Percentiles rank a stretch among this genome's conserved stretches.
Evolutionary conservation across 2,113 vertebrate species (phyloP).

Genomic region (Rousettus leschenaultii): DNA sequence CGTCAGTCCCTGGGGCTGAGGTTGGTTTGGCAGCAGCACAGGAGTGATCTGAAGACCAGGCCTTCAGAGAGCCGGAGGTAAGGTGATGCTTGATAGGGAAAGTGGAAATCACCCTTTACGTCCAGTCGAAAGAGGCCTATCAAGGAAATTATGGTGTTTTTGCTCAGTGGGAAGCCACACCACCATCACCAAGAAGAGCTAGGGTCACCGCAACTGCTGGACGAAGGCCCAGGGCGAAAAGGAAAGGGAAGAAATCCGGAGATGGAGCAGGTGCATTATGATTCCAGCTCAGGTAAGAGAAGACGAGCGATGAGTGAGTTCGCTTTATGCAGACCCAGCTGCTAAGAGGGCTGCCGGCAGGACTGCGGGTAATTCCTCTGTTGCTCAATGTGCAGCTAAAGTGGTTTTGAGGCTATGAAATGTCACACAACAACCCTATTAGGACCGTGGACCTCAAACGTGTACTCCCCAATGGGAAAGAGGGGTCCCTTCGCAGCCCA

Average conservation of each 20-base stretch:
- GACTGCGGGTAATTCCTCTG: not conserved
- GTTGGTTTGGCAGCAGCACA: not conserved
- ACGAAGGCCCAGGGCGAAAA: not conserved
- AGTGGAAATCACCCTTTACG: not conserved
- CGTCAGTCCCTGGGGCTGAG: not conserved
- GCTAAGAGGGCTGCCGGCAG: rapidly evolving
- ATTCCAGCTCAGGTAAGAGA: not conserved
- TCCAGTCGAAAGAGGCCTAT: not conserved
- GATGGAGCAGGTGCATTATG: rapidly evolving
- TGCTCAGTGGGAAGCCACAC: not conserved
- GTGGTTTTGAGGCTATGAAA: not conserved
- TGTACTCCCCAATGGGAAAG: not conserved
- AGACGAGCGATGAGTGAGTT: not conserved
- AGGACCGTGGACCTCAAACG: not conserved
- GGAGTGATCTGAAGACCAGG: not conserved
- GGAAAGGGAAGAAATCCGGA: not conserved
- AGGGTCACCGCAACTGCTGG: too few relatives aligned
- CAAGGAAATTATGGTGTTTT: not conserved
- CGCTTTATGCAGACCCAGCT: not conserved
- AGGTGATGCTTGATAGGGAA: not conserved
- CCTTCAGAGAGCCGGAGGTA: too few relatives aligned
- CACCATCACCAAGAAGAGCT: not conserved
- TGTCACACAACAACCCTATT: too few relatives aligned
- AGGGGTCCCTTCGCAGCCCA: not conserved
- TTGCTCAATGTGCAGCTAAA: too few relatives aligned